Percentiles rank a stretch among this genome's conserved stretches.
phyloP scores from a whole-genome alignment of 2,888 invertebrate species.

The Rotaria socialis region DNA sequence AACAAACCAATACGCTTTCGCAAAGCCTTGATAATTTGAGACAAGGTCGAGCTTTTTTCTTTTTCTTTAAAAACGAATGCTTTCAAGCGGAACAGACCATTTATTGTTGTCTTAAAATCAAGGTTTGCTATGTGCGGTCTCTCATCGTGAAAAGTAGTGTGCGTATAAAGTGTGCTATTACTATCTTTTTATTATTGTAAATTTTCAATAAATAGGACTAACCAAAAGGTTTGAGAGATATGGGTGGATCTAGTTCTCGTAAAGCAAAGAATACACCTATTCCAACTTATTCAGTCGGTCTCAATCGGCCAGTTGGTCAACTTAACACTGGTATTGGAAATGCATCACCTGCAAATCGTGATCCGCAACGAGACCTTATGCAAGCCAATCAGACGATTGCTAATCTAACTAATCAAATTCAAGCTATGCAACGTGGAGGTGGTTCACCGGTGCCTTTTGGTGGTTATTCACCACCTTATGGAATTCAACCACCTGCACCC shows the following conservation, averaged over 20 bases:
- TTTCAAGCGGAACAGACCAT: background rate
- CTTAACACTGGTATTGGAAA: background rate
- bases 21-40: background rate
- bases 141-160: background rate
- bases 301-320: background rate
- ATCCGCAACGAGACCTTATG: background rate
- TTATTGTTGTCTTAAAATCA: background rate
- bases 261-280: background rate
- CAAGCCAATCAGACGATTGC: background rate
- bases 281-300: background rate
- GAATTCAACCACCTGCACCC: background rate
- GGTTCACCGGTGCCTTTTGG: background rate
- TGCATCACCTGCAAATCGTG: background rate
- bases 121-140: background rate
- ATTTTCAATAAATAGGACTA: background rate
- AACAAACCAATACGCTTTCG: background rate
- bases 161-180: background rate
- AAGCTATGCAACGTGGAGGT: background rate
- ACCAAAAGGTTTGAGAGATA: background rate
- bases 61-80: background rate
- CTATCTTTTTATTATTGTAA: background rate
- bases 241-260: background rate
- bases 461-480: background rate
- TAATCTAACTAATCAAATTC: background rate
- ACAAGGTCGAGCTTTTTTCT: background rate